A percentile compares a stretch with the other conserved stretches of the same genome.
Conservation (phyloP, 2,797 vertebrate species). For the Paedocypris micromegethes region DNA sequence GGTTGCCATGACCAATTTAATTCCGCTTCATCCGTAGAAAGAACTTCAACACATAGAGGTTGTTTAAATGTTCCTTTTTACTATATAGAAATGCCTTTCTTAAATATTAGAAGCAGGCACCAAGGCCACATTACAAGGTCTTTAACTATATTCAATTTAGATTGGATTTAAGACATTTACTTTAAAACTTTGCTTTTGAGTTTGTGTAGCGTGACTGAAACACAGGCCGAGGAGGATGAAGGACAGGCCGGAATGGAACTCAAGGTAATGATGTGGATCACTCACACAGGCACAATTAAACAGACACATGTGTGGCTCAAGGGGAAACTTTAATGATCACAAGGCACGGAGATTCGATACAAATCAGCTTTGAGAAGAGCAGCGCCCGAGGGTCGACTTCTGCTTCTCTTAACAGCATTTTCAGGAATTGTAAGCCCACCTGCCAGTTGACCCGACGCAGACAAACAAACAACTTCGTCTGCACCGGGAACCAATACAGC, state of each 20-base stretch:
- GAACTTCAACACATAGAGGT: too few species aligned
- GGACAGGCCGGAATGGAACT: constrained; percentile 27
- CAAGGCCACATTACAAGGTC: too few species aligned
- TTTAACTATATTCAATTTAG: not conserved
- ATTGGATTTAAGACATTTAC: not conserved
- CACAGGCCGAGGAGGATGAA: constrained; percentile 1
- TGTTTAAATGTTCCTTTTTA: too few species aligned
- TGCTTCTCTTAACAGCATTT: constrained; percentile 50
- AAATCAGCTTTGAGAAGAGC: constrained; percentile 67
- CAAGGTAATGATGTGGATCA: constrained; percentile 43
- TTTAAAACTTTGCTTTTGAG: constrained; percentile 23
- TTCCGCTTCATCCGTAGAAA: too few species aligned
- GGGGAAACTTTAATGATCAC: constrained; percentile 63
- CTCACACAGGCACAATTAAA: constrained; percentile 57
- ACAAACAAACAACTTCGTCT: constrained; percentile 3
- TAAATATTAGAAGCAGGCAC: too few species aligned
- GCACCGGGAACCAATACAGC: constrained; percentile 8
- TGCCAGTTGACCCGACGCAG: constrained; percentile 11
- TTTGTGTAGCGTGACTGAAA: constrained; percentile 23
- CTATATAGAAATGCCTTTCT: too few species aligned
- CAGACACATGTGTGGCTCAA: constrained; percentile 57
- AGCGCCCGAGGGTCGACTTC: constrained; percentile 48
- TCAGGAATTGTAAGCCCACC: constrained; percentile 24
- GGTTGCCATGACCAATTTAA: too few species aligned
- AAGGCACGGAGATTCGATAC: constrained; percentile 52